Conservation (phyloP, 2,888 invertebrate species). For the Apodemia zela region DNA sequence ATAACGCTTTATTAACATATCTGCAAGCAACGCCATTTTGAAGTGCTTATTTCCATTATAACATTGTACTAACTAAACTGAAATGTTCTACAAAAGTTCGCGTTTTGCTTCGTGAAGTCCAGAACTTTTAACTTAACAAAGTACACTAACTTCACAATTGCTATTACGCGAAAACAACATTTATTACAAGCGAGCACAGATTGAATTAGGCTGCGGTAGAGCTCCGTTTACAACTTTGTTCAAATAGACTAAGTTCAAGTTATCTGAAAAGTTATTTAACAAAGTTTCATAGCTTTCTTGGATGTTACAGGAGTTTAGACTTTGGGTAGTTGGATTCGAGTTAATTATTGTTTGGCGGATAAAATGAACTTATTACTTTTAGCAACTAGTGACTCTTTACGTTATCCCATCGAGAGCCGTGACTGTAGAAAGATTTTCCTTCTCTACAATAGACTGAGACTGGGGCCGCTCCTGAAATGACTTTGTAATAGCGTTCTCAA, state of each 20-base stretch:
- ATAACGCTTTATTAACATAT: conserved; percentile 49
- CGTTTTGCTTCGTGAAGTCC: conserved; percentile 81
- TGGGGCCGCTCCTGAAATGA: conserved; percentile 70
- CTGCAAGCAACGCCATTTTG: conserved; percentile 78
- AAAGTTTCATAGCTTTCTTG: conserved; percentile 80
- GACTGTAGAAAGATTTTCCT: conserved; percentile 80
- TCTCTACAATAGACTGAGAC: conserved; percentile 77
- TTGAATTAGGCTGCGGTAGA: conserved; percentile 73
- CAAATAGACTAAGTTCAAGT: conserved; percentile 78
- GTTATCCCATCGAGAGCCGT: conserved; percentile 80
- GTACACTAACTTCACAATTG: conserved; percentile 70
- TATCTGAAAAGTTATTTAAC: conserved; percentile 81
- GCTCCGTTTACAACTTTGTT: conserved; percentile 75
- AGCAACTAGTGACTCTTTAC: conserved; percentile 49
- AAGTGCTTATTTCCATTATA: conserved; percentile 81
- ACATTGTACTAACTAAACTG: conserved; percentile 81
- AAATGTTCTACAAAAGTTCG: conserved; percentile 81
- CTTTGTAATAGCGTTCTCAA: conserved; percentile 74
- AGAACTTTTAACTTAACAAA: conserved; percentile 68
- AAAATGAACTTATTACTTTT: conserved; percentile 52
- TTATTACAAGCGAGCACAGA: conserved; percentile 77
- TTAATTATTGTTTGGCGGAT: conserved; percentile 58
- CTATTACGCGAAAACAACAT: conserved; percentile 77
- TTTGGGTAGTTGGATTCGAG: conserved; percentile 57
- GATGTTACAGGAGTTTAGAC: conserved; percentile 60